These are phyloP conservation scores for Balaeniceps rex DNA, from an alignment of 2,113 vertebrate genomes.

Conservation along the genomic window DNA sequence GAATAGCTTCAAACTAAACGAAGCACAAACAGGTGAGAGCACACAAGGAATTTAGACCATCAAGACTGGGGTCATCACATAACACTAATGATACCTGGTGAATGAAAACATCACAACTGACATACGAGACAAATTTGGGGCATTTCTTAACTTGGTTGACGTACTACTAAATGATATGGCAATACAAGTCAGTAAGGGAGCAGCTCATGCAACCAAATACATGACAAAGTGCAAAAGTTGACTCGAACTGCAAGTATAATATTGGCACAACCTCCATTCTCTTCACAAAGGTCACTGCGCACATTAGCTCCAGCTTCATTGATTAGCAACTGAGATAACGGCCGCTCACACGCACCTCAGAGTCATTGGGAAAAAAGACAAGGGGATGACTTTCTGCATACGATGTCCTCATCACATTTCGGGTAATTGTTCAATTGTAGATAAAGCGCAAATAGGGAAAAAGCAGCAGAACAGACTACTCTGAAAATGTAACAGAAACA, in stretches of 20 bases:
- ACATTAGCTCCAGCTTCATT: not conserved
- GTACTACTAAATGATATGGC: not conserved
- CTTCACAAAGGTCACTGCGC: not conserved
- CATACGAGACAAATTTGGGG: not conserved
- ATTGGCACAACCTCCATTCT: not conserved
- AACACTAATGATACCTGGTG: not conserved
- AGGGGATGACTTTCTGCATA: not conserved
- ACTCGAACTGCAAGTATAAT: not conserved
- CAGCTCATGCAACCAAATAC: not conserved
- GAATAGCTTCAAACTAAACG: not conserved
- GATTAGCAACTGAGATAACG: slow-evolving; percentile 21
- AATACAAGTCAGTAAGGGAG: not conserved
- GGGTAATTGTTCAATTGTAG: not conserved
- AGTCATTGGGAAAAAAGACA: not conserved
- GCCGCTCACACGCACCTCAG: not conserved
- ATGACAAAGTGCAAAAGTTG: not conserved
- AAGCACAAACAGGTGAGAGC: not conserved
- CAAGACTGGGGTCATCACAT: not conserved
- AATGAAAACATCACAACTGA: not conserved
- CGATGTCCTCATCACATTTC: not conserved
- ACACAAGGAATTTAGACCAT: not conserved
- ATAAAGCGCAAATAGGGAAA: not conserved
- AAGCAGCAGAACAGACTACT: not conserved
- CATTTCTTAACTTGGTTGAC: not conserved
- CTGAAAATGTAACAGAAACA: not conserved